Base-by-base conservation (phyloP, 2,113 vertebrate genomes). In the Oncorhynchus tshawytscha region DNA sequence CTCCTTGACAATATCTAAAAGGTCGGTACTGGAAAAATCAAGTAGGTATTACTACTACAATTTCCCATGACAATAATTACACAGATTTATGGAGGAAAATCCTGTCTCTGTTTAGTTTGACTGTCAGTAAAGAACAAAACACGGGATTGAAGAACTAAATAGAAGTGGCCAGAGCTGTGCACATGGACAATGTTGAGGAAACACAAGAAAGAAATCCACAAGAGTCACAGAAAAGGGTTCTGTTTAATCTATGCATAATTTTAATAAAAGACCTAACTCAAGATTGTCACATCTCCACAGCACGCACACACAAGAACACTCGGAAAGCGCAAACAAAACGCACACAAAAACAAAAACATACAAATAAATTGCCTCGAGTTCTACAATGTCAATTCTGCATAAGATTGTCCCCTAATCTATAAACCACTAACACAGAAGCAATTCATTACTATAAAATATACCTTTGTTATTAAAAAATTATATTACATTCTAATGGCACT, bases 401-500 rank as follows among this genome's bases (percentile, higher is more conserved):
- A 85, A 91, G 94, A 94, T 94, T 94, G 94, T 94, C 94, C 85
- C 82, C 92, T 93, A 93, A 88, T 91, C 89, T 93, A 92, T 93
- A 92, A 81, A 90, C 82, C 85, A 89, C 92, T 93, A 92, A 91
- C 91, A 92, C 85, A 86, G 88, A 93, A 91, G 90, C 88, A 84
- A 82, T 88, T 86, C 82, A 91, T 93, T 92, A 87, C 92, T 94
- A 94, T 88, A 94, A 94, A 94, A 94, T 94, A 93, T 90, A 93
- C 85, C 64, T 92, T 91, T 93, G 84, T 92, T 90, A 91, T 93
- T 88, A 91, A 88, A 94, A 45, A 92, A 91, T 90, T 93, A 94
- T 93, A 94, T 94, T 94, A 93, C 92, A 91, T 92, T 93, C 93
- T 94, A 94, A 93, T 94, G 92, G 91, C 92, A 94, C 93, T 93